A percentile compares a stretch with the other conserved stretches of the same genome.
These are phyloP conservation scores for Drosophila ohnishii DNA, from an alignment of 1,140 invertebrate species.

Conservation along the genomic window DNA sequence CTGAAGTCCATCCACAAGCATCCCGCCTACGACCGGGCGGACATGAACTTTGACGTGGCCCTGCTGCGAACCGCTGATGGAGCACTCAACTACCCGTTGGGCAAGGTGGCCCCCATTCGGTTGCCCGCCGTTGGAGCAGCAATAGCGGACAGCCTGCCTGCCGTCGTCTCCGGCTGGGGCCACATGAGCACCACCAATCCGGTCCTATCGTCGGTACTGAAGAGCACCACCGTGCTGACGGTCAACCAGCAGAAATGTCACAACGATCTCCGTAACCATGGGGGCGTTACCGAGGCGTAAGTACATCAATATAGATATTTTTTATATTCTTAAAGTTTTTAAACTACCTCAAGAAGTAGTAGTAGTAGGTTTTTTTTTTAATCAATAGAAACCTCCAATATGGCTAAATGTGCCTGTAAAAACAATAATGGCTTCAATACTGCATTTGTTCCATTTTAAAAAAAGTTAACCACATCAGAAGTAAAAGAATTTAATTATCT, in stretches of 20 bases:
- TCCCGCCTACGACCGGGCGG: conserved; percentile 70
- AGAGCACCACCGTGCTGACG: conserved; percentile 70
- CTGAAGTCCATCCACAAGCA: conserved; percentile 72
- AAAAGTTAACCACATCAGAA: neutral
- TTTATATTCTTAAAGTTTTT: no score
- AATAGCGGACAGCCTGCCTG: conserved; percentile 46
- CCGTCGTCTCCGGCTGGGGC: conserved; percentile 77
- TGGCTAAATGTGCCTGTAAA: neutral
- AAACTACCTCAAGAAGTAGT: no score
- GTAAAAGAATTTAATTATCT: neutral
- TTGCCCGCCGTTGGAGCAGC: conserved; percentile 48
- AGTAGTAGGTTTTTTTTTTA: no score
- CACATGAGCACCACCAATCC: conserved; percentile 71
- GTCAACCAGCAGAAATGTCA: conserved; percentile 71
- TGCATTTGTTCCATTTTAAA: neutral
- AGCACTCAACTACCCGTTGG: conserved; percentile 34
- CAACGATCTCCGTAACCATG: conserved; percentile 59
- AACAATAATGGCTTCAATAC: neutral
- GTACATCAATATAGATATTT: conserved; percentile 18
- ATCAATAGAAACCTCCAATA: no score
- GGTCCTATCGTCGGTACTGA: conserved; percentile 60
- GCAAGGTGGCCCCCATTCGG: conserved; percentile 57
- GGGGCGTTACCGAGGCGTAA: conserved; percentile 75
- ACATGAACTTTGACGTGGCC: conserved; percentile 77
- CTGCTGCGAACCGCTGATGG: conserved; percentile 55